A percentile compares a stretch with the other conserved stretches of the same genome.
These are phyloP conservation scores for Sebastolobus alascanus DNA, from an alignment of 2,797 vertebrate genomes.

Conservation along the genomic window DNA sequence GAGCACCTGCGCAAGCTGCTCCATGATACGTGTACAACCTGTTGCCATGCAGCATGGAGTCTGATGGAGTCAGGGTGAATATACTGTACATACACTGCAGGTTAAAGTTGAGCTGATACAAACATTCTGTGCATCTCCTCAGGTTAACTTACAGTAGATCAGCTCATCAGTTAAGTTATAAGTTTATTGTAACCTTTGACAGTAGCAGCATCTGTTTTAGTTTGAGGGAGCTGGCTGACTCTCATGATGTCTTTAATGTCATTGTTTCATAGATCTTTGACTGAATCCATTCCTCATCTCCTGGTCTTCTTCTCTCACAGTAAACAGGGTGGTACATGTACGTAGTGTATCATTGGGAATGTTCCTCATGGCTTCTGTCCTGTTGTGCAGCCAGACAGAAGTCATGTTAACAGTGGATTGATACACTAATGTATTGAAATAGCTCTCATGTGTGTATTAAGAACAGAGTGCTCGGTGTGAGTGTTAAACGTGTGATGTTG, in stretches of 20 bases:
- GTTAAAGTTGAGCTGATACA: background rate
- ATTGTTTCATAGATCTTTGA: background rate
- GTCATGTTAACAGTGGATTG: background rate
- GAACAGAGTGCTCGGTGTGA: background rate
- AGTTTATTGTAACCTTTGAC: background rate
- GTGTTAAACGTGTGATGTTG: rapidly evolving
- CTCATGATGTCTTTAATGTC: background rate
- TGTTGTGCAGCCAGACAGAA: background rate
- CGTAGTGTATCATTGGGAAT: background rate
- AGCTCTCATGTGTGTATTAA: background rate
- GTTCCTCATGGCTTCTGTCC: background rate
- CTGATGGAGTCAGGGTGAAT: background rate
- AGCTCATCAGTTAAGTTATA: too few species aligned
- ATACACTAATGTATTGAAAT: background rate
- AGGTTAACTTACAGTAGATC: background rate
- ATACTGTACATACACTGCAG: background rate
- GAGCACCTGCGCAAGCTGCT: slow-evolving; percentile 74
- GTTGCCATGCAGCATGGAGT: slow-evolving; percentile 24
- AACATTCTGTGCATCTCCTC: background rate
- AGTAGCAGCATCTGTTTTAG: background rate
- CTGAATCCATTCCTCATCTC: background rate
- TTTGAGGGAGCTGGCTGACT: rapidly evolving
- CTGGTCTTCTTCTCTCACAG: background rate
- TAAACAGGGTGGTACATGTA: background rate
- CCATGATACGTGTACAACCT: slow-evolving; percentile 51